Percentiles rank a stretch among this genome's conserved stretches.
These are phyloP conservation scores for Thalassarche chlororhynchos DNA, from an alignment of 2,113 vertebrate genomes.

Conservation along the genomic window DNA sequence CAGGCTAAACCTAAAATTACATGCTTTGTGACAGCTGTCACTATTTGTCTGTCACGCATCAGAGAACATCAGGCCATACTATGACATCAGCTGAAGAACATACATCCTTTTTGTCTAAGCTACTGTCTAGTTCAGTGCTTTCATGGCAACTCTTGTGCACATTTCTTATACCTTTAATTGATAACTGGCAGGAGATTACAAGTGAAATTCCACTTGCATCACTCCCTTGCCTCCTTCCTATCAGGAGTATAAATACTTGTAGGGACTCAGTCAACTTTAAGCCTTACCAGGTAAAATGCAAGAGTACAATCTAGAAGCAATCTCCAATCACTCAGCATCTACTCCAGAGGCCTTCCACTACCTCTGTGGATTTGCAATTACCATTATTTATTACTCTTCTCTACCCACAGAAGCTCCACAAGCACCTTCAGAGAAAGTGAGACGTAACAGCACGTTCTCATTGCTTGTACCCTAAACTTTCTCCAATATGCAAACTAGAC, in stretches of 20 bases:
- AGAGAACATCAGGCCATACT: neutral
- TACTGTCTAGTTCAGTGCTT: neutral
- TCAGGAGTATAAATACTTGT: neutral
- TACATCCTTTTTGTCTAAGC: neutral
- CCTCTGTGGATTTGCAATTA: neutral
- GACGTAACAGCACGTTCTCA: neutral
- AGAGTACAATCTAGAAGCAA: neutral
- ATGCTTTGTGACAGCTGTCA: constrained; percentile 50
- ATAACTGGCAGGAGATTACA: neutral
- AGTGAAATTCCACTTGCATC: neutral
- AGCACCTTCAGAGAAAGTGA: neutral
- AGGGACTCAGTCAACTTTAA: neutral
- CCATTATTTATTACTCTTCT: neutral
- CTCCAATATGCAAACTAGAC: neutral
- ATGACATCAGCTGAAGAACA: neutral
- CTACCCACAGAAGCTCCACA: neutral
- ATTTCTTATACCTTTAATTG: neutral
- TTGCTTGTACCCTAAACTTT: neutral
- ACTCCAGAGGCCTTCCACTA: neutral
- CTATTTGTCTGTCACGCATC: neutral
- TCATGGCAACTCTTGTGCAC: neutral
- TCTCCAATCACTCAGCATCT: neutral
- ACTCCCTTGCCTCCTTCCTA: neutral
- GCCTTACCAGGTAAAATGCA: neutral
- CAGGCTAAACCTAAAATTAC: constrained; percentile 1